Percentiles rank a stretch among this genome's conserved stretches.
These are phyloP conservation scores for Zapus hudsonius DNA, from an alignment of 2,113 vertebrate species.

Conservation along the genomic window DNA sequence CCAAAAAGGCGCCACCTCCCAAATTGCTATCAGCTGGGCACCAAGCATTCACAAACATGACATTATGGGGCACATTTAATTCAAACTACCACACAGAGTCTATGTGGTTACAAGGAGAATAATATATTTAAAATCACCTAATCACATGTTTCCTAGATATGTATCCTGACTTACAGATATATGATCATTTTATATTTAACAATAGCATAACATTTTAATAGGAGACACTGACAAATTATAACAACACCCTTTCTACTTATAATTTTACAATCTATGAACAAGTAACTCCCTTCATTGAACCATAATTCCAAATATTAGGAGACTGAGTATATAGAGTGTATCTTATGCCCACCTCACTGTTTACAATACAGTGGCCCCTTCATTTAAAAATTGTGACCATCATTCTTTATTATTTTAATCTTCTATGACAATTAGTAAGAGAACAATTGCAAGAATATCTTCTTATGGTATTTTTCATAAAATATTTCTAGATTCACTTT, in stretches of 20 bases:
- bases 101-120: neutral
- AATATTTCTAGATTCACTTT: neutral
- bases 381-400: neutral
- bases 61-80: no score
- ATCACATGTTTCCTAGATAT: neutral
- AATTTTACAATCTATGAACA: neutral
- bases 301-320: conserved; percentile 9
- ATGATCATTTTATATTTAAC: conserved; percentile 23
- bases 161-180: neutral
- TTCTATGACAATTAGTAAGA: no score
- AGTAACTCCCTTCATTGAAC: neutral
- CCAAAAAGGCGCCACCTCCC: no score
- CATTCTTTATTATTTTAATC: neutral
- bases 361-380: neutral
- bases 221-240: neutral
- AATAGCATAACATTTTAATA: conserved; percentile 15
- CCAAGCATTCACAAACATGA: no score
- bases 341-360: neutral
- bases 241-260: neutral
- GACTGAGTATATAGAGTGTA: neutral
- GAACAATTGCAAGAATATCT: neutral
- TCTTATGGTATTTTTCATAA: neutral
- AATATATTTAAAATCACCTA: neutral
- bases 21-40: no score
- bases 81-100: no score